Percentiles rank a stretch among this genome's conserved stretches.
These are phyloP conservation scores for Elanoides forficatus DNA, from an alignment of 2,113 vertebrate genomes.

Conservation along the genomic window DNA sequence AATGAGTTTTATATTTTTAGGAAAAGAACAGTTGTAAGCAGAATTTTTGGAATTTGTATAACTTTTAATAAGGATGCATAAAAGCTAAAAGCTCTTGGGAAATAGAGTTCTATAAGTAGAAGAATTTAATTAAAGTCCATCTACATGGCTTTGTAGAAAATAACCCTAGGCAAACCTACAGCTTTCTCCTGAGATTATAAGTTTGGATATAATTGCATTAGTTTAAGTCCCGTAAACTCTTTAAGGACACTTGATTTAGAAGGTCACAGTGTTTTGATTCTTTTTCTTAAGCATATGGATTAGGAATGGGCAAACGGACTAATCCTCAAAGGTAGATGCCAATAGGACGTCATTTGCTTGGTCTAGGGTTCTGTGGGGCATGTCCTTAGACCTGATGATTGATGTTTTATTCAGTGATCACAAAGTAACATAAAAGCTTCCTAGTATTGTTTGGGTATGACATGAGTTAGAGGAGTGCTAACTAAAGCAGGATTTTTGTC, in stretches of 20 bases:
- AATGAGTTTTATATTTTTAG: not conserved
- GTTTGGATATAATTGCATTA: not conserved
- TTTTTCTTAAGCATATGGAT: not conserved
- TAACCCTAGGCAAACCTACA: not conserved
- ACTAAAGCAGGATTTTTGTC: not conserved
- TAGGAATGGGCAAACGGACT: not conserved
- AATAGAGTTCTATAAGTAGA: not conserved
- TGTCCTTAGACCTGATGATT: not conserved
- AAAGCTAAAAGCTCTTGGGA: not conserved
- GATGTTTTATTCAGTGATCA: not conserved
- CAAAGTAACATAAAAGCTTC: not conserved
- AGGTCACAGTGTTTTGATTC: not conserved
- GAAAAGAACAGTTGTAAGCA: not conserved
- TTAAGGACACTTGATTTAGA: not conserved
- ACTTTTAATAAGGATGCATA: not conserved
- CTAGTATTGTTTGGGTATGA: not conserved
- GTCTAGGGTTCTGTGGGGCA: not conserved
- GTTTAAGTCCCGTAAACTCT: not conserved
- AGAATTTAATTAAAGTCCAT: slow-evolving; percentile 20
- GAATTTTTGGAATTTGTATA: not conserved
- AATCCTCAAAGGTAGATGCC: not conserved
- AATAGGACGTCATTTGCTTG: not conserved
- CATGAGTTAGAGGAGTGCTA: not conserved
- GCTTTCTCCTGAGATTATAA: not conserved
- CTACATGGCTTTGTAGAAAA: not conserved